Evolutionary conservation across 2,797 vertebrate genomes (phyloP).

Genomic region (Calcarius lapponicus): DNA sequence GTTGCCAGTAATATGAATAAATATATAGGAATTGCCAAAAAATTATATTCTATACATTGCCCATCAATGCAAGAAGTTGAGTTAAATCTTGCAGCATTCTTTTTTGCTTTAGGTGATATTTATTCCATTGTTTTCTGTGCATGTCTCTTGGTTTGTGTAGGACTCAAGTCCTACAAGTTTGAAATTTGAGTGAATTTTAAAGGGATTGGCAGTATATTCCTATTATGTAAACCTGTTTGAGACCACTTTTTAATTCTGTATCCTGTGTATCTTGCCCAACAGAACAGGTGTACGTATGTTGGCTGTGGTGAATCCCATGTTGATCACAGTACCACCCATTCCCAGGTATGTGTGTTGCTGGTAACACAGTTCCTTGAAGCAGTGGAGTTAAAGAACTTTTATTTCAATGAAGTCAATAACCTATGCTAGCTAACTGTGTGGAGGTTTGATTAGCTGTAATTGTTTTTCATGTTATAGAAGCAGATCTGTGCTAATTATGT

Average conservation of each 20-base stretch:
- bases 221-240: background rate
- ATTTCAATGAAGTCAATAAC: background rate
- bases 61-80: background rate
- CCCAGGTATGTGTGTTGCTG: constrained; percentile 83
- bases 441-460: background rate
- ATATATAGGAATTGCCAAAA: background rate
- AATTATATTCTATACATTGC: background rate
- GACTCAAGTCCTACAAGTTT: background rate
- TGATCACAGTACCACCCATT: constrained; percentile 97
- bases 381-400: background rate
- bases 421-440: background rate
- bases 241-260: background rate
- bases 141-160: background rate
- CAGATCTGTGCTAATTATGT: background rate
- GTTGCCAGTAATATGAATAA: background rate
- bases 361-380: background rate
- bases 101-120: background rate
- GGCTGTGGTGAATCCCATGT: constrained; percentile 96
- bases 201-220: background rate
- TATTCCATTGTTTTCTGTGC: background rate
- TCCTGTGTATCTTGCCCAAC: constrained; percentile 34
- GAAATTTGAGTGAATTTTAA: background rate
- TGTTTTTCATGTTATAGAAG: background rate
- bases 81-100: constrained; percentile 22
- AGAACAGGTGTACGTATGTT: constrained; percentile 94